phyloP scores from a whole-genome alignment of 1,140 invertebrate genomes.

The Aphelenchoides avenae region DNA sequence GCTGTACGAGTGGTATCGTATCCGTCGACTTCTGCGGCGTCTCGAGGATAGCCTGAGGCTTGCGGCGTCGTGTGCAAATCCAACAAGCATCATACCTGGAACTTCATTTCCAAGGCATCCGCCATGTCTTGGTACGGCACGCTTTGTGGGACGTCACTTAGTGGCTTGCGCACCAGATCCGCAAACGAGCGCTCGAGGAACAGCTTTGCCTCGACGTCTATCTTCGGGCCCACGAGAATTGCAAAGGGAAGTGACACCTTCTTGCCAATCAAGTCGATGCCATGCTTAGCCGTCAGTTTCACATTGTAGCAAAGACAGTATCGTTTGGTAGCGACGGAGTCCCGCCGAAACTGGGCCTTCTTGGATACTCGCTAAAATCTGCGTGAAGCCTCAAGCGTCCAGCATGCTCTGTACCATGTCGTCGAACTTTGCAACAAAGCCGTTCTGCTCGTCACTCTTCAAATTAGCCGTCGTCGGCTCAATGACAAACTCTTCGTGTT shows the following conservation, averaged over 20 bases:
- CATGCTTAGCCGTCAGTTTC: slow-evolving; percentile 41
- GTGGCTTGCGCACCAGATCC: slow-evolving; percentile 48
- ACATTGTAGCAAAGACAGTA: slow-evolving; percentile 57
- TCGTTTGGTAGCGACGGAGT: slow-evolving; percentile 53
- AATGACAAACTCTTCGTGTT: slow-evolving; percentile 56
- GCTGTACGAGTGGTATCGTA: slow-evolving; percentile 48
- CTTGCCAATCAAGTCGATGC: slow-evolving; percentile 55
- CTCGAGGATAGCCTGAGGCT: slow-evolving; percentile 48
- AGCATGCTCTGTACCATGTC: slow-evolving; percentile 54
- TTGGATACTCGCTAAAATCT: slow-evolving; percentile 56
- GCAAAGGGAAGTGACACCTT: slow-evolving; percentile 58
- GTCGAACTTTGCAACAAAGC: slow-evolving; percentile 53
- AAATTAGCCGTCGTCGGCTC: slow-evolving; percentile 46
- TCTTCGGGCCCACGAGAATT: slow-evolving; percentile 56
- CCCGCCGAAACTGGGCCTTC: slow-evolving; percentile 51
- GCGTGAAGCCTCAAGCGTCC: neutral
- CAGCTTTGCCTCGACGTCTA: slow-evolving; percentile 58
- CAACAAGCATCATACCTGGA: slow-evolving; percentile 35
- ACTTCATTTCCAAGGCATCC: slow-evolving; percentile 57
- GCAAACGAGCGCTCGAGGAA: slow-evolving; percentile 58
- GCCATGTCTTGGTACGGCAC: slow-evolving; percentile 54
- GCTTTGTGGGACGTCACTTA: slow-evolving; percentile 45
- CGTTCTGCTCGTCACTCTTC: slow-evolving; percentile 23
- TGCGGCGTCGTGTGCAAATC: neutral
- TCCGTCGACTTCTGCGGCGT: slow-evolving; percentile 58